These are phyloP conservation scores for Scaptomyza reducta DNA, from an alignment of 2,888 invertebrate genomes.

Conservation along the genomic window DNA sequence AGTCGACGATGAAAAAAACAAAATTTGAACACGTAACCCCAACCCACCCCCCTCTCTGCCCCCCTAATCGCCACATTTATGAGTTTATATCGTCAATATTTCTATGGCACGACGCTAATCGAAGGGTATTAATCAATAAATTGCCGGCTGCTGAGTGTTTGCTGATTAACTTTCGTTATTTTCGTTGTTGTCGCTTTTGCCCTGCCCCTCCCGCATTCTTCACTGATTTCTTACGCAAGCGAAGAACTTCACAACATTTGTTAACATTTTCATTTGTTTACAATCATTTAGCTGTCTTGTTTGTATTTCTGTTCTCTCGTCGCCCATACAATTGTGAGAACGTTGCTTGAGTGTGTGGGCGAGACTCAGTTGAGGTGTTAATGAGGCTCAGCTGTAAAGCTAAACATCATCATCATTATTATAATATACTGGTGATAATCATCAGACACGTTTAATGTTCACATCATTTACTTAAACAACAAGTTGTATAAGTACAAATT, in stretches of 20 bases:
- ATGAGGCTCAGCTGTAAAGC: slow-evolving; percentile 46
- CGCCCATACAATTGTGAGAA: slow-evolving; percentile 23
- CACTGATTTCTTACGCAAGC: slow-evolving; percentile 37
- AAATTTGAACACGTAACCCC: slow-evolving; percentile 38
- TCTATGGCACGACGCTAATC: slow-evolving; percentile 58
- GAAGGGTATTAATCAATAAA: slow-evolving; percentile 77
- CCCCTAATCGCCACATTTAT: not conserved
- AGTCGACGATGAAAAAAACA: slow-evolving; percentile 33
- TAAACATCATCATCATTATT: slow-evolving; percentile 22
- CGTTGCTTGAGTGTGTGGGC: slow-evolving; percentile 33
- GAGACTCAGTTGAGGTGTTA: slow-evolving; percentile 45
- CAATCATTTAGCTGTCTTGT: slow-evolving; percentile 34
- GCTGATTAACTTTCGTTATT: slow-evolving; percentile 72
- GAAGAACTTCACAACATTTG: slow-evolving; percentile 34
- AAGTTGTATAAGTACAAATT: slow-evolving; percentile 51
- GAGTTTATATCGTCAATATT: slow-evolving; percentile 33
- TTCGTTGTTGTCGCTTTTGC: slow-evolving; percentile 5
- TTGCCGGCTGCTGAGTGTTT: slow-evolving; percentile 64
- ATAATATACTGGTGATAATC: slow-evolving; percentile 7
- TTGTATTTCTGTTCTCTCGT: slow-evolving; percentile 6
- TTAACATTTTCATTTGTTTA: slow-evolving; percentile 59
- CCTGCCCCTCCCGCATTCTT: not conserved
- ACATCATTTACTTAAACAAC: slow-evolving; percentile 50
- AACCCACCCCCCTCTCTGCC: not conserved
- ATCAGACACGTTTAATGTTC: slow-evolving; percentile 29